Base-by-base conservation (phyloP, 2,888 invertebrate species). In the Gandaritis pyraliata region DNA sequence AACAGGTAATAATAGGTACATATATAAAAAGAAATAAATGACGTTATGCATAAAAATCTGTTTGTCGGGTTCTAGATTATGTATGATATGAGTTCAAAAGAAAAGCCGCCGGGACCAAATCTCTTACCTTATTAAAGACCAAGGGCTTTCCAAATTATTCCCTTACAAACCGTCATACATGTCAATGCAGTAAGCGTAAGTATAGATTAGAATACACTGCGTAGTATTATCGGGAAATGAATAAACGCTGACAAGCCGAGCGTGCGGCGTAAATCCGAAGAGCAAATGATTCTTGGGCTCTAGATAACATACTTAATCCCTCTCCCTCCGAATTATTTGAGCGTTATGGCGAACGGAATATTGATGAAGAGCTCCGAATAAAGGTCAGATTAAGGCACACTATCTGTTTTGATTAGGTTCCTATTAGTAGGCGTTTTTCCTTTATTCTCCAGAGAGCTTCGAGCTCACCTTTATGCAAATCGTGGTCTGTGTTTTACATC, bases 191-290 rank as follows among this genome's bases (percentile, higher is more conserved):
- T 15, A 30, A 18, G 48, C 57, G 38, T 58, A n/a, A n/a, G n/a
- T n/a, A 33, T 49, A 55, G 54, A 55, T 63, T 55, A 49, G 45
- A 53, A 29, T 49, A 48, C 49, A 62, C 45, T 43, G 43, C 52
- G 52, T 45, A 63, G 64, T 64, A 68, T 71, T 71, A 69, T 70
- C 69, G 68, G 64, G 58, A 66, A 72, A 72, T 69, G 72, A 70
- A 76, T 78, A 80, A 80, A 80, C 73, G 80, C 78, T 80, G 80
- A 78, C 78, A 72, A 70, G 65, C 57, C 58, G 60, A 66, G 65
- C 68, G 69, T 62, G 58, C 67, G 70, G 61, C 66, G 69, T 58
- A 68, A 70, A 74, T 73, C 77, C 75, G 70, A 50, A 55, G 45
- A 52, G 71, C 58, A 50, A 71, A 74, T 67, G 61, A 56, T 70